Conservation (phyloP, 1,140 invertebrate species). For the Pteromalus puparum region DNA sequence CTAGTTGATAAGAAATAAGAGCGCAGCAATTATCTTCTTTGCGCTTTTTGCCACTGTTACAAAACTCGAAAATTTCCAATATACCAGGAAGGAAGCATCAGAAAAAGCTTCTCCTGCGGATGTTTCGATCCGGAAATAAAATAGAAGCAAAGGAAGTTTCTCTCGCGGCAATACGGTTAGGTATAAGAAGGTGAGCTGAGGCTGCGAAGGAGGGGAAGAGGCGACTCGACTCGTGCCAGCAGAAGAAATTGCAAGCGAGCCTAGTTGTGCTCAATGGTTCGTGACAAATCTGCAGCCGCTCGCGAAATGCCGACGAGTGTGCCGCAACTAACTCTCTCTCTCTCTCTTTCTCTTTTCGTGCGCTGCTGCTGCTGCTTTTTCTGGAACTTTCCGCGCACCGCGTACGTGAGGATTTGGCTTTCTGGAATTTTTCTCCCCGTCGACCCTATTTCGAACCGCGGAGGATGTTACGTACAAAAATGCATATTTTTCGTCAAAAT, state of each 20-base stretch:
- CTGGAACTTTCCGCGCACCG: neutral
- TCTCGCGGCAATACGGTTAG: slow-evolving; percentile 14
- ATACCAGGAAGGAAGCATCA: neutral
- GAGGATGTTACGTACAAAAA: no score
- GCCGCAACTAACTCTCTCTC: neutral
- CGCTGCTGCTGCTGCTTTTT: neutral
- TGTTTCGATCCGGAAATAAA: neutral
- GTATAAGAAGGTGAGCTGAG: neutral
- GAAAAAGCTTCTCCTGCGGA: neutral
- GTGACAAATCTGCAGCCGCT: slow-evolving; percentile 30
- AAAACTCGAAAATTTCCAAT: neutral
- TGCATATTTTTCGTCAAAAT: no score
- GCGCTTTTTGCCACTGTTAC: no score
- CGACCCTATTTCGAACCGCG: no score
- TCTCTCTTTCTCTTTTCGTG: neutral
- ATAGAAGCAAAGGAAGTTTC: neutral
- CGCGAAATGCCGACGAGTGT: neutral
- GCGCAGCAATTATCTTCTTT: neutral
- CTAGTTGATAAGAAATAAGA: neutral
- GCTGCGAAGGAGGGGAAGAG: neutral
- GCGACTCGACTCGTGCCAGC: slow-evolving; percentile 6
- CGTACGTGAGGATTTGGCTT: neutral
- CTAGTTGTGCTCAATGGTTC: slow-evolving; percentile 30
- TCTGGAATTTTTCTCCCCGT: neutral
- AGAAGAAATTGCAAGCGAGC: slow-evolving; percentile 29